Evolutionary conservation across 2,797 vertebrate species (phyloP).

Genomic region (Coilia nasus): DNA sequence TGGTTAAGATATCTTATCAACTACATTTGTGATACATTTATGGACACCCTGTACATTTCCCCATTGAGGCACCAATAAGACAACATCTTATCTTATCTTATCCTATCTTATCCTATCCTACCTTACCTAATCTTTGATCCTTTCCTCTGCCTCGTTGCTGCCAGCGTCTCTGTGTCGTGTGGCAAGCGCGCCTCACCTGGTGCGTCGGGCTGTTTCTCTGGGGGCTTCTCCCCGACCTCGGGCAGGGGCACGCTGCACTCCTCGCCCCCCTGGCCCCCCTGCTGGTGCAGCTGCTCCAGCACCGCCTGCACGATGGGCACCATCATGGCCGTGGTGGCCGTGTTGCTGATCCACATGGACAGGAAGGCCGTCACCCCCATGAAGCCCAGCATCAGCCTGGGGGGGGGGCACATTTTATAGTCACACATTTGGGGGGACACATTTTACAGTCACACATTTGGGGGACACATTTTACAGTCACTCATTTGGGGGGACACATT

Average conservation of each 20-base stretch:
- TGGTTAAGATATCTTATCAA: no score
- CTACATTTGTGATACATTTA: no score
- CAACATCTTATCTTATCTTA: no score
- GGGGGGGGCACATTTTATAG: background rate
- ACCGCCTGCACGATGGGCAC: conserved; percentile 93
- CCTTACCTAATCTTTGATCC: no score
- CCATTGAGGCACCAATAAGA: no score
- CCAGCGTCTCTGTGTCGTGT: no score
- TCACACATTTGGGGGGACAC: no score
- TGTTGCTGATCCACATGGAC: conserved; percentile 99
- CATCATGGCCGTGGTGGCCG: conserved; percentile 97
- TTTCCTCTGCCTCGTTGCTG: no score
- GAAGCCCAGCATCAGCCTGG: conserved; percentile 93
- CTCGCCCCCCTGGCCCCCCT: background rate
- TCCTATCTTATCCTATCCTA: no score
- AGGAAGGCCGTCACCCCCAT: conserved; percentile 94
- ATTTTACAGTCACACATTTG: no score
- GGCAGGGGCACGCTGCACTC: conserved; percentile 24
- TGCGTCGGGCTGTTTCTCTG: conserved; percentile 41
- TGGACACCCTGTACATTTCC: no score
- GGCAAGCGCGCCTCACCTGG: conserved; percentile 38
- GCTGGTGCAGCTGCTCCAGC: conserved; percentile 79
- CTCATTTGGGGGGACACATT: background rate
- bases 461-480: no score
- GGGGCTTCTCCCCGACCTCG: conserved; percentile 40